phyloP scores from a whole-genome alignment of 2,888 invertebrate genomes.

The Mamestra brassicae region DNA sequence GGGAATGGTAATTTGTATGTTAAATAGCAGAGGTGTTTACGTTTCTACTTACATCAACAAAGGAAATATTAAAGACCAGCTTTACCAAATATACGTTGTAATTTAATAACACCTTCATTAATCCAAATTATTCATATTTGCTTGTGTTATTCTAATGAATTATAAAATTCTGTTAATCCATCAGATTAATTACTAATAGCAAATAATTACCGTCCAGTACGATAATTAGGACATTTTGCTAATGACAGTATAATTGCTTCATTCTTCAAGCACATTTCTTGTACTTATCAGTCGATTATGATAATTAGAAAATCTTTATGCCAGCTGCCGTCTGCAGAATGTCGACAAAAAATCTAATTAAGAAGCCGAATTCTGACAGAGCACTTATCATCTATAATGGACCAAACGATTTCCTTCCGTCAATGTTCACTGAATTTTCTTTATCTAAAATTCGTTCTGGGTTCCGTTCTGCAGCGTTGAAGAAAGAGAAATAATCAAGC shows the following conservation, averaged over 20 bases:
- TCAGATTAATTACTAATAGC: constrained; percentile 24
- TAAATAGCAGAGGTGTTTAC: constrained; percentile 24
- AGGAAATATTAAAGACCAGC: constrained; percentile 3
- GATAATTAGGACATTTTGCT: constrained; percentile 48
- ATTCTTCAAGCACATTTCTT: constrained; percentile 37
- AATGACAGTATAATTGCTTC: constrained; percentile 51
- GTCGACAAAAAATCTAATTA: constrained; percentile 63
- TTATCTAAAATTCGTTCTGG: constrained; percentile 41
- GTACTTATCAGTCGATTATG: constrained; percentile 50
- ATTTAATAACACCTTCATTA: constrained; percentile 9
- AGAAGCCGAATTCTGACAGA: constrained; percentile 48
- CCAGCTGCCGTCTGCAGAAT: constrained; percentile 52
- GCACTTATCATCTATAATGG: constrained; percentile 47
- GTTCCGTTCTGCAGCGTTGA: constrained; percentile 13
- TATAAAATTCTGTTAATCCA: constrained; percentile 28
- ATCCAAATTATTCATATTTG: constrained; percentile 13
- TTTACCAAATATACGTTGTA: constrained; percentile 4
- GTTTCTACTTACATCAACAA: constrained; percentile 23
- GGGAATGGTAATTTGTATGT: too few species aligned
- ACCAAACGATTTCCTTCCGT: constrained; percentile 45
- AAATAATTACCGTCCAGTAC: constrained; percentile 13
- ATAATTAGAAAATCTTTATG: constrained; percentile 53
- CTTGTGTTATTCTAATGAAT: constrained; percentile 24
- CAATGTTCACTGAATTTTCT: constrained; percentile 38
- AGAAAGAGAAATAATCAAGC: constrained; percentile 38